Evolutionary conservation across 35 echinoderm and acorn worm genomes (phyloP).

Genomic region (Strongylocentrotus purpuratus): DNA sequence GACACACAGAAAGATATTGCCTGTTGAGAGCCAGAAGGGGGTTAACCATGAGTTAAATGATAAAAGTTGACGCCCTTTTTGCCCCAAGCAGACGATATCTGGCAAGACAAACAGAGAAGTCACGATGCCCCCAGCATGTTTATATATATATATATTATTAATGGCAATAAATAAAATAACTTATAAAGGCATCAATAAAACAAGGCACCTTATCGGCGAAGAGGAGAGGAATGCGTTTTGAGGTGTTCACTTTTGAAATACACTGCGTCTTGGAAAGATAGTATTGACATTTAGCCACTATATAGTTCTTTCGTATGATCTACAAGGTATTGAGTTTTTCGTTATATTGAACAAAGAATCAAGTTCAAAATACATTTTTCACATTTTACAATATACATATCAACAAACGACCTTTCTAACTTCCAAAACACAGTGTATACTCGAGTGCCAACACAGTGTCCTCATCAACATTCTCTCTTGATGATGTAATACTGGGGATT

Average conservation of each 20-base stretch:
- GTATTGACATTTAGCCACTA: no score
- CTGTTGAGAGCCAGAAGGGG: no score
- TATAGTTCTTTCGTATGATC: no score
- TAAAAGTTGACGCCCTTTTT: no score
- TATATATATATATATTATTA: not conserved
- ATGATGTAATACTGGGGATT: not conserved
- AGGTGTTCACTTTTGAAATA: not conserved
- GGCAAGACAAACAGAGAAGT: not conserved
- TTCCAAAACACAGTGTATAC: not conserved
- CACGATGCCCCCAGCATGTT: not conserved
- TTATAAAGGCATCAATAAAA: not conserved
- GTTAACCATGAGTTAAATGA: no score
- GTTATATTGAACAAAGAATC: no score
- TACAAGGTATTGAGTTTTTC: no score
- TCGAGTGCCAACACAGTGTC: not conserved
- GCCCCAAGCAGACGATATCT: not conserved
- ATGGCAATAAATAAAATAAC: not conserved
- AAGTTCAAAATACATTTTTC: no score
- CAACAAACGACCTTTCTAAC: not conserved
- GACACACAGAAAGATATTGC: no score
- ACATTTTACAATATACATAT: no score
- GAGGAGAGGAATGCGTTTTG: not conserved
- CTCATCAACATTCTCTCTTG: not conserved
- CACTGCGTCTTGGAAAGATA: not conserved
- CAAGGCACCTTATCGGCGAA: not conserved